Percentiles rank a stretch among this genome's conserved stretches.
These are phyloP conservation scores for Dendrolimus punctatus DNA, from an alignment of 1,140 invertebrate species.

Conservation along the genomic window DNA sequence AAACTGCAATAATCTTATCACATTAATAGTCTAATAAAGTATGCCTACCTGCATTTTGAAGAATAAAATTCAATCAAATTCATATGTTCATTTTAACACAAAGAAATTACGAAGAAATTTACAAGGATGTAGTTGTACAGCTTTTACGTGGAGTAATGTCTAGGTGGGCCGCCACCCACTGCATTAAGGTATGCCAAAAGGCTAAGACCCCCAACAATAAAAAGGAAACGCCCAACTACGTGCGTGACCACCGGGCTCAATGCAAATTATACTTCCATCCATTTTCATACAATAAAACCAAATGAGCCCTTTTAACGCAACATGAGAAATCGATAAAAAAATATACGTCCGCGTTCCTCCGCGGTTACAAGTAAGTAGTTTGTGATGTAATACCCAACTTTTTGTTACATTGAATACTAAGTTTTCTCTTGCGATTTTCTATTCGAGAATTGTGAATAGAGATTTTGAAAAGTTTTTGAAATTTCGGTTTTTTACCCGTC, in stretches of 20 bases:
- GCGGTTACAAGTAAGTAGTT: background rate
- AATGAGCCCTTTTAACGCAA: conserved; percentile 68
- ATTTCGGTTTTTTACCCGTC: too few species aligned
- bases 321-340: conserved; percentile 66
- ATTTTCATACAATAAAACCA: conserved; percentile 67
- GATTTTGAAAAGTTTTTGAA: too few species aligned
- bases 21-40: too few species aligned
- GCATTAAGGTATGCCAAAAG: conserved; percentile 45
- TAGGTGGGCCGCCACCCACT: conserved; percentile 23
- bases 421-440: too few species aligned
- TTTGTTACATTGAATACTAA: too few species aligned
- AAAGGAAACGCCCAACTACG: conserved; percentile 45
- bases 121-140: conserved; percentile 15
- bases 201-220: conserved; percentile 56
- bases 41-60: too few species aligned
- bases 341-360: conserved; percentile 28
- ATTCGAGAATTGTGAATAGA: too few species aligned
- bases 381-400: background rate
- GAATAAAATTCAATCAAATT: too few species aligned
- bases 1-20: too few species aligned
- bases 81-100: too few species aligned
- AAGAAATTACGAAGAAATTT: conserved; percentile 8
- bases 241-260: conserved; percentile 63
- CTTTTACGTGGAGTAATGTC: conserved; percentile 16
- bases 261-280: conserved; percentile 68